Percentiles rank a stretch among this genome's conserved stretches.
Conservation (phyloP, 2,113 vertebrate genomes). For the Miniopterus natalensis region DNA sequence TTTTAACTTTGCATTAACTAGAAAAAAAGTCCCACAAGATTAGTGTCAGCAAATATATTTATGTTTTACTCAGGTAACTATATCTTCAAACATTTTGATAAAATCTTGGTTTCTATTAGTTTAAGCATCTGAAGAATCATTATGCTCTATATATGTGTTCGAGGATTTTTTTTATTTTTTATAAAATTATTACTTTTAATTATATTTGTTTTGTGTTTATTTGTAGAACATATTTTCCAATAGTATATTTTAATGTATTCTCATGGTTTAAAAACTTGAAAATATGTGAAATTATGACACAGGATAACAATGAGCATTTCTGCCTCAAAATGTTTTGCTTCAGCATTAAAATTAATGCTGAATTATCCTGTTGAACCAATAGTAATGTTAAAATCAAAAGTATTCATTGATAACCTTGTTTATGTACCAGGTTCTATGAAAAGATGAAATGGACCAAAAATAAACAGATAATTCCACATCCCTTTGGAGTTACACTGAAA, state of each 20-base stretch:
- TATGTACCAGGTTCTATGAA: background rate
- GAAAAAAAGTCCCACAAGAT: background rate
- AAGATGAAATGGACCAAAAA: background rate
- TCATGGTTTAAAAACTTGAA: background rate
- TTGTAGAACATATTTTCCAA: background rate
- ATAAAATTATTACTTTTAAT: background rate
- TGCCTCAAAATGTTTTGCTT: background rate
- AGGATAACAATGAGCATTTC: background rate
- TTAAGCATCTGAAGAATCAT: background rate
- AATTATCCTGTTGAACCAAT: background rate
- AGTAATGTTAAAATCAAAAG: background rate
- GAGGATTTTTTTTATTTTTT: background rate
- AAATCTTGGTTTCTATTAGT: background rate
- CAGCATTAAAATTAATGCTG: background rate
- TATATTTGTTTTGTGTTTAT: background rate
- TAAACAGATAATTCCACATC: background rate
- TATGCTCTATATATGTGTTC: background rate
- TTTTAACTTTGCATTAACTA: background rate
- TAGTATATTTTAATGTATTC: background rate
- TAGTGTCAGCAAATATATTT: background rate
- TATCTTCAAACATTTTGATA: background rate
- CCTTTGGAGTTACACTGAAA: background rate
- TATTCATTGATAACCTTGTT: background rate
- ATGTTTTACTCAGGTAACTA: background rate
- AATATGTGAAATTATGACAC: background rate